phyloP scores from a whole-genome alignment of 2,888 invertebrate genomes.

The Drosophila birchii region DNA sequence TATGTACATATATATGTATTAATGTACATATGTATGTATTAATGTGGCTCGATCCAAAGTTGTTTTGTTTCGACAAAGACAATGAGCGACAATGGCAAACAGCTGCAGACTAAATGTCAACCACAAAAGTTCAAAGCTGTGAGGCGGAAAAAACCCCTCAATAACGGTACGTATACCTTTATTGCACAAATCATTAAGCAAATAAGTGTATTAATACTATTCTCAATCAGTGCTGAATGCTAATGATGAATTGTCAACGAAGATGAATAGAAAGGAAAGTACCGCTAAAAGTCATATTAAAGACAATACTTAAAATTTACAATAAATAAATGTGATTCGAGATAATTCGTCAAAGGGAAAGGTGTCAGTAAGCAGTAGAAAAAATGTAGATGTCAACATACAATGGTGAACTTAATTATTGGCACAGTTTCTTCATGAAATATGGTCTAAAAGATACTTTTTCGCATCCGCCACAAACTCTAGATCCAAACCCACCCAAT shows the following conservation, averaged over 20 bases:
- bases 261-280: not conserved
- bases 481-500: not conserved
- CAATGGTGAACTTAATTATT: too few relatives aligned
- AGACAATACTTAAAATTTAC: slow-evolving; percentile 52
- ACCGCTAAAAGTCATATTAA: slow-evolving; percentile 41
- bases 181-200: slow-evolving; percentile 41
- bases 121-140: slow-evolving; percentile 58
- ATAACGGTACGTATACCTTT: slow-evolving; percentile 59
- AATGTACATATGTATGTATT: slow-evolving; percentile 25
- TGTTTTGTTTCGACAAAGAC: slow-evolving; percentile 8
- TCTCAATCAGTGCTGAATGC: slow-evolving; percentile 13
- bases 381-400: too few relatives aligned
- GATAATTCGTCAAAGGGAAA: too few relatives aligned
- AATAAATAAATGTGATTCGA: not conserved
- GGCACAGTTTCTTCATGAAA: too few relatives aligned
- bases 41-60: slow-evolving; percentile 40
- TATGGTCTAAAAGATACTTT: too few relatives aligned
- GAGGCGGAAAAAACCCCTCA: slow-evolving; percentile 38
- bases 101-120: slow-evolving; percentile 58
- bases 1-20: slow-evolving; percentile 1
- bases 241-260: slow-evolving; percentile 31
- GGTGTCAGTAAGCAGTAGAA: too few relatives aligned
- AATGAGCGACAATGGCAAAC: slow-evolving; percentile 30
- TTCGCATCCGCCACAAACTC: too few relatives aligned
- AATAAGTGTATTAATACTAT: slow-evolving; percentile 4